A percentile compares a stretch with the other conserved stretches of the same genome.
Conservation (phyloP, 1,140 invertebrate genomes). For the Heliconius hewitsoni region DNA sequence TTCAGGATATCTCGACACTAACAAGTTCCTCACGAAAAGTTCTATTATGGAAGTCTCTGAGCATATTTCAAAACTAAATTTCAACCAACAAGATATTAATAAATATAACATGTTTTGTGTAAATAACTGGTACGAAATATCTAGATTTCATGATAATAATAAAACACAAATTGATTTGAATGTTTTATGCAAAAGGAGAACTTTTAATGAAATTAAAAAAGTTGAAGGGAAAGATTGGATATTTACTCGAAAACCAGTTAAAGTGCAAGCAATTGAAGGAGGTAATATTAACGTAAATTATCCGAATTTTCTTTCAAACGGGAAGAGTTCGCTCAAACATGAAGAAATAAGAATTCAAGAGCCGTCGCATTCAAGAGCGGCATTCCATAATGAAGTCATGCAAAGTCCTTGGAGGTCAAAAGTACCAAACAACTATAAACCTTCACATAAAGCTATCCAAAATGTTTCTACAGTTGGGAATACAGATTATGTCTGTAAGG, state of each 20-base stretch:
- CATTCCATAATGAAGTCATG: constrained; percentile 59
- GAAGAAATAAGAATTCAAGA: background rate
- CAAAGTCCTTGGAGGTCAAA: constrained; percentile 60
- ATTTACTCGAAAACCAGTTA: background rate
- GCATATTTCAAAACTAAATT: background rate
- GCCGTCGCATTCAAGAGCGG: constrained; percentile 12
- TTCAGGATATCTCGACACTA: constrained; percentile 47
- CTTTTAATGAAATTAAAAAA: background rate
- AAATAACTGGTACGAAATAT: background rate
- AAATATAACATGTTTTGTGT: background rate
- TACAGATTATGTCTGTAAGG: background rate
- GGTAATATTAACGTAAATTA: background rate
- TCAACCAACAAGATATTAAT: background rate
- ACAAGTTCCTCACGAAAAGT: constrained; percentile 20
- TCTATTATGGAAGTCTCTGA: background rate
- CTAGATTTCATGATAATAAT: background rate
- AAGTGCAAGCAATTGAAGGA: background rate
- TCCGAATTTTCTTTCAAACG: background rate
- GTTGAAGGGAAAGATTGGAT: background rate
- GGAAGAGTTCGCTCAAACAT: background rate
- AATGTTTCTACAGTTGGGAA: background rate
- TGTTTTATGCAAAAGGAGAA: background rate
- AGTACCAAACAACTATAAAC: constrained; percentile 53
- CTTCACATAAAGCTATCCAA: constrained; percentile 45
- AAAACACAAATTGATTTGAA: background rate